These are phyloP conservation scores for Globodera ellingtonae DNA, from an alignment of 1,140 invertebrate species.

Conservation along the genomic window DNA sequence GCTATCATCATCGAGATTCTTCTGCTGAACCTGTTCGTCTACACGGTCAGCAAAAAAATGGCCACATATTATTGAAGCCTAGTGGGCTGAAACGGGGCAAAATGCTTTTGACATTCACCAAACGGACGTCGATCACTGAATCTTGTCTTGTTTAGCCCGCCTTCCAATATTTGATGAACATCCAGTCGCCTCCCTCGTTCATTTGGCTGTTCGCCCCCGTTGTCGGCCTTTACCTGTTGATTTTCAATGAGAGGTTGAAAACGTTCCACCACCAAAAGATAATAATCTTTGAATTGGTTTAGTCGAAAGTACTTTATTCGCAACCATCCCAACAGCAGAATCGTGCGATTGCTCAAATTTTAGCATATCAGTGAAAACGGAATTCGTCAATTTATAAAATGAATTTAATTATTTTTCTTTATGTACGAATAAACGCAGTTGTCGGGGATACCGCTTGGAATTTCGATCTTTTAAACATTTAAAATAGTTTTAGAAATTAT, in stretches of 20 bases:
- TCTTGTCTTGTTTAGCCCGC: slow-evolving; percentile 37
- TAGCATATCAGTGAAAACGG: not conserved
- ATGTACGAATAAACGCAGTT: no score
- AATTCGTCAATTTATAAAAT: no score
- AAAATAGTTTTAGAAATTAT: no score
- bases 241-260: slow-evolving; percentile 48
- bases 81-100: no score
- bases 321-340: slow-evolving; percentile 54
- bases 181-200: slow-evolving; percentile 49
- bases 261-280: not conserved
- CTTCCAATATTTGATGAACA: slow-evolving; percentile 65
- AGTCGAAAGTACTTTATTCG: slow-evolving; percentile 53
- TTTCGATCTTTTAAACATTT: no score
- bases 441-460: no score
- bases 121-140: not conserved
- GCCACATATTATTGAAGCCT: no score
- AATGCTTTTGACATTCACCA: no score
- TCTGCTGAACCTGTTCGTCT: slow-evolving; percentile 61
- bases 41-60: slow-evolving; percentile 32
- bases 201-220: slow-evolving; percentile 56
- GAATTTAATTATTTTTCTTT: no score
- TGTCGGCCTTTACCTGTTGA: slow-evolving; percentile 52
- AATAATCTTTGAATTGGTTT: not conserved
- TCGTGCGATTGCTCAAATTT: slow-evolving; percentile 57
- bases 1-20: slow-evolving; percentile 63